Evolutionary conservation across 2,113 vertebrate genomes (phyloP), one percentile per base, ranked within the genome.

Genomic region (Siniperca chuatsi): DNA sequence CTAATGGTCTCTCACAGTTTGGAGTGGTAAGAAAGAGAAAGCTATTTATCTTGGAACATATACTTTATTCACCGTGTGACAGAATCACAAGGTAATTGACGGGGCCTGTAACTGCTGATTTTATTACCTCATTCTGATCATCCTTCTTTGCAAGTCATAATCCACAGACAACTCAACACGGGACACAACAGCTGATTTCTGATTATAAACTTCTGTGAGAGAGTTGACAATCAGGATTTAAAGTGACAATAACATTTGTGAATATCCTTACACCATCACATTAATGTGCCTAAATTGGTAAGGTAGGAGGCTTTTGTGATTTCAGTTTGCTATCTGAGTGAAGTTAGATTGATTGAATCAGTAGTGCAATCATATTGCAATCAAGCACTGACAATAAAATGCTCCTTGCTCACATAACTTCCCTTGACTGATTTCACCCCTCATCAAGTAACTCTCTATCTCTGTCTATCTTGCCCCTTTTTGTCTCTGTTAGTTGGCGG

Each of bases 1-100:
- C 90, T 96, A 94, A 95, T 93, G 90, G 90, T 81, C 78, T 90
- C 85, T 78, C 78, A 57, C 66, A 83, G 80, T 69, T 71, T 81
- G 67, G 75, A 90, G 75, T 77, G 72, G 52, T 87, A 84, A 68
- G 72, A 87, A 82, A 81, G 71, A 78, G 79, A 89, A 77, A 62
- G 75, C 85, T 82, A 87, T 92, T 84, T 85, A 81, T 91, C 85
- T 82, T 73, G 73, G 57, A 85, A 90, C 72, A 80, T 88, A 84
- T 87, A 85, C 80, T 91, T 93, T 88, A 90, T 83, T 91, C 72
- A 12, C 78, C 35, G 68, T 83, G 67, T 68, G 81, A 89, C 82
- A 73, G 50, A 79, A 79, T 87, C 71, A n/a, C 80, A 76, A 68
- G 82, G 71, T 92, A 92, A 92, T 92, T 90, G 87, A 89, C 89